Base-by-base conservation (phyloP, 2,888 invertebrate species). In the Cremastinae sp. region DNA sequence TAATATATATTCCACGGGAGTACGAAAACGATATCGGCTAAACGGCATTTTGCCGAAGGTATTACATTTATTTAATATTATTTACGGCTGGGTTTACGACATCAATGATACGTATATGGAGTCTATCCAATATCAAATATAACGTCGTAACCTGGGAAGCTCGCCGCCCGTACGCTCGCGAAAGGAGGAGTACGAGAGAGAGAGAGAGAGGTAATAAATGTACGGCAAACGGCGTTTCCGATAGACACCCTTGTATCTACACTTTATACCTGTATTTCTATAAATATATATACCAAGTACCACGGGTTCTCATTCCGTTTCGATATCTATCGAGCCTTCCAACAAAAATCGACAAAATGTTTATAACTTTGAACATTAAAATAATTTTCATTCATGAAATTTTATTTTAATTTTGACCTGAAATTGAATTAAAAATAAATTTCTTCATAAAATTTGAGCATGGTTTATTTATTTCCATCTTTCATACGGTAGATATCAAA, bases 41-140 rank as follows among this genome's bases (percentile, higher is more conserved):
- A 89, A 84, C 85, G 87, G 82, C 84, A 82, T 84, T 88, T 87
- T 87, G 84, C 84, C 80, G 81, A 78, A 82, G 83, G 84, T 88
- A 88, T 88, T 89, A 87, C 86, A 89, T 88, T 89, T 88, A 89
- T 89, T 89, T 88, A 87, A 88, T 88, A 89, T 88, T 89, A 89
- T 89, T 89, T 89, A 89, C 86, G 87, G 83, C 85, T 80, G 83
- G 83, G 85, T 89, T 89, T 89, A 89, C 86, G 88, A 88, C 78
- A 79, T 82, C 87, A 88, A 88, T 88, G 89, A 89, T 89, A 88
- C 87, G 84, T 88, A 88, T 87, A 87, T 82, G 83, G 81, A 86
- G 85, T 88, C 87, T 87, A 88, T 87, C 89, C 88, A 88, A 89
- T 89, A 89, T 89, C 88, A 88, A 89, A 89, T 89, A 89, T 89